These are phyloP conservation scores for Macquaria ambigua DNA, from an alignment of 2,113 vertebrate genomes.

Conservation along the genomic window DNA sequence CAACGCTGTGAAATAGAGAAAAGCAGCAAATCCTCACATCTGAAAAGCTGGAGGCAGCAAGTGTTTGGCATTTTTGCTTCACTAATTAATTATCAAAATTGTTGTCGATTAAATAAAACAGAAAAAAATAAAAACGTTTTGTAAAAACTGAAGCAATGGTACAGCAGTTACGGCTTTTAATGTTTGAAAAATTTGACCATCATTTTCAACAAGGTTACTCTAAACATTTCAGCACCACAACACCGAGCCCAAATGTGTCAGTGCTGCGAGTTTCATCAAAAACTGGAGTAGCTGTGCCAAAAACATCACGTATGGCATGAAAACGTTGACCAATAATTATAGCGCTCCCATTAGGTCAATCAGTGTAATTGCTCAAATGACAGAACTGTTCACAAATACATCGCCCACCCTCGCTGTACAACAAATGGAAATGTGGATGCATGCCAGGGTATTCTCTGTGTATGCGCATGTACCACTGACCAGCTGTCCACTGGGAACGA, in stretches of 20 bases:
- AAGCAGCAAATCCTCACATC: not conserved
- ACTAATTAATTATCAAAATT: slow-evolving; percentile 2
- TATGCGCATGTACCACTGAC: slow-evolving; percentile 16
- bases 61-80: not conserved
- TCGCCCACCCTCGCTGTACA: slow-evolving; percentile 2
- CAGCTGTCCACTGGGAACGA: slow-evolving; percentile 55
- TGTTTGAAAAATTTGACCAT: not conserved
- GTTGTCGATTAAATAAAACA: not conserved
- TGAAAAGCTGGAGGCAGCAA: not conserved
- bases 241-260: not conserved
- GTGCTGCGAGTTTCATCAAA: slow-evolving; percentile 19
- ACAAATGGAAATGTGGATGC: slow-evolving; percentile 31
- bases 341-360: slow-evolving; percentile 40
- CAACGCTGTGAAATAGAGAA: not conserved
- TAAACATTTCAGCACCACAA: not conserved
- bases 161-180: not conserved
- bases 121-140: not conserved
- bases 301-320: slow-evolving; percentile 25
- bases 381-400: slow-evolving; percentile 12
- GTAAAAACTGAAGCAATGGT: not conserved
- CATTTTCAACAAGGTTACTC: not conserved
- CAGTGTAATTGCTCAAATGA: slow-evolving; percentile 34
- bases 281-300: not conserved
- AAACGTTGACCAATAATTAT: slow-evolving; percentile 35
- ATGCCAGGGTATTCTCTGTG: slow-evolving; percentile 8